Conservation (phyloP, 2,888 invertebrate genomes). For the Drosophila buzzatii region DNA sequence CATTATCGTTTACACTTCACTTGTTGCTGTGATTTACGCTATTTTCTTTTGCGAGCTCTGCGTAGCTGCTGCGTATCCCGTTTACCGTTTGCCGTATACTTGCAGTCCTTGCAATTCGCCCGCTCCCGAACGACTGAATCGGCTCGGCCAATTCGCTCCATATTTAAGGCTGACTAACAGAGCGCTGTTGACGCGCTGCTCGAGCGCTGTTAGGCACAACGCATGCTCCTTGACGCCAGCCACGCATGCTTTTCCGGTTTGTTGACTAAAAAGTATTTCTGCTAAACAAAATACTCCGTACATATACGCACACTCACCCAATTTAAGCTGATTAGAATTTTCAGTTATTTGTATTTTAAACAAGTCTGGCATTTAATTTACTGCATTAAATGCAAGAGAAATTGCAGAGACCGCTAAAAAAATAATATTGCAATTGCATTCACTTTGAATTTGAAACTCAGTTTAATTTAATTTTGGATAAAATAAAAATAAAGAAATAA, state of each 20-base stretch:
- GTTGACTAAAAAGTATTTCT: conserved; percentile 1
- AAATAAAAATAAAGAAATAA: too few relatives aligned
- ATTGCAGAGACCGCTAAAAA: too few relatives aligned
- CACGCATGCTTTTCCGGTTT: conserved; percentile 46
- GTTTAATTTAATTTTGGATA: too few relatives aligned
- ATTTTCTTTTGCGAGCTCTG: background rate
- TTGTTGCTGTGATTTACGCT: conserved; percentile 54
- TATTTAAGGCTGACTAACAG: conserved; percentile 43
- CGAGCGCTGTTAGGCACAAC: conserved; percentile 37
- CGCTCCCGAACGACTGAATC: conserved; percentile 46
- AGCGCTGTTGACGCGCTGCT: conserved; percentile 33
- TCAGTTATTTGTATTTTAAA: background rate
- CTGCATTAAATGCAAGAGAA: background rate
- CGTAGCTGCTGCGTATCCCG: background rate
- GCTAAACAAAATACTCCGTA: background rate
- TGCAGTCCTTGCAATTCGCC: conserved; percentile 30
- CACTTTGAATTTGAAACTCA: too few relatives aligned
- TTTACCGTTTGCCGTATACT: background rate
- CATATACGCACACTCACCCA: background rate
- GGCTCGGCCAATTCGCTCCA: background rate
- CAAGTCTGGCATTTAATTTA: too few relatives aligned
- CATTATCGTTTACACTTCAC: background rate
- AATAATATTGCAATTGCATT: too few relatives aligned
- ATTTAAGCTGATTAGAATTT: background rate
- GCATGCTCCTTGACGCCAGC: conserved; percentile 44